Evolutionary conservation across 2,797 vertebrate species (phyloP).

Genomic region (Channa striata): DNA sequence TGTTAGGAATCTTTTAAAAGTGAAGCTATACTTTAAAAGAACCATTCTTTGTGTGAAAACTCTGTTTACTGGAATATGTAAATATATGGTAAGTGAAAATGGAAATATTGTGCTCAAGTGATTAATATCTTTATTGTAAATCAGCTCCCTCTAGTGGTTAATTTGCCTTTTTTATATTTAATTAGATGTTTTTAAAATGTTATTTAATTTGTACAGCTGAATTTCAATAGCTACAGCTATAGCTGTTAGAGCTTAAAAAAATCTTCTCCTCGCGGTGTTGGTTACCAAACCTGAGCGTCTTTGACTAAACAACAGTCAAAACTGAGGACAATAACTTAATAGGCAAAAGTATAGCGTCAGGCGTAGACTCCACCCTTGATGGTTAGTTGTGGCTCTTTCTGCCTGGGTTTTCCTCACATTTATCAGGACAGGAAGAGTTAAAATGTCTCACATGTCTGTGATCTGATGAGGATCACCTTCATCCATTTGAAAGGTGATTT

Average conservation of each 20-base stretch:
- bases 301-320: constrained; percentile 46
- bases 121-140: constrained; percentile 15
- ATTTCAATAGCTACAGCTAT: too few relatives aligned
- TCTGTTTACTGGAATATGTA: not conserved
- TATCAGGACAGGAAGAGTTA: constrained; percentile 63
- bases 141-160: constrained; percentile 24
- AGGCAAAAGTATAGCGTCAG: constrained; percentile 60
- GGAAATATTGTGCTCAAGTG: constrained; percentile 12
- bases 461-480: constrained; percentile 85
- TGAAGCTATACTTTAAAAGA: constrained; percentile 45
- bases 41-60: constrained; percentile 22
- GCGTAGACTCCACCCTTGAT: constrained; percentile 63
- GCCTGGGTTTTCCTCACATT: constrained; percentile 59
- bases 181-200: not conserved
- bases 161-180: constrained; percentile 24
- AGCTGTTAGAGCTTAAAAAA: not conserved
- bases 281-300: constrained; percentile 26
- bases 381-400: constrained; percentile 61
- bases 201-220: constrained; percentile 20
- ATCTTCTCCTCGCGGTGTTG: constrained; percentile 4
- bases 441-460: constrained; percentile 80
- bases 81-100: constrained; percentile 2
- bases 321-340: constrained; percentile 60
- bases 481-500: constrained; percentile 85
- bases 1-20: constrained; percentile 83